Conservation (phyloP, 2,797 vertebrate genomes). For the Cottoperca gobio region DNA sequence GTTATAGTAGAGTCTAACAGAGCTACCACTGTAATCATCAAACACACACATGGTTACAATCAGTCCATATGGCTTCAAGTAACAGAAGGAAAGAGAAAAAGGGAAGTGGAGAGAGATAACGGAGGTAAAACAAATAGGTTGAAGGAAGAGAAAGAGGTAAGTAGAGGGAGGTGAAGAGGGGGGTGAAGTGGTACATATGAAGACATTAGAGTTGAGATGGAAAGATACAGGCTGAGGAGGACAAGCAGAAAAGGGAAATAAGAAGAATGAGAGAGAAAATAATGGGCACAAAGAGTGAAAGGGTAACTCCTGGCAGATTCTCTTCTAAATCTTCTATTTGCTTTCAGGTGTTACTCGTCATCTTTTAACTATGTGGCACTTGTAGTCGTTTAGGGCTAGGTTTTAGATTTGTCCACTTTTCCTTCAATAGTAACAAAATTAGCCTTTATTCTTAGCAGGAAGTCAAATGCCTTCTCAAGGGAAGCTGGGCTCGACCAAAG, state of each 20-base stretch:
- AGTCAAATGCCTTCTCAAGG: neutral
- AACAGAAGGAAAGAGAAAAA: constrained; percentile 40
- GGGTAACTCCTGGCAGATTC: constrained; percentile 3
- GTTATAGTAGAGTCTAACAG: constrained; percentile 57
- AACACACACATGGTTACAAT: constrained; percentile 78
- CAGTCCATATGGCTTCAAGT: constrained; percentile 71
- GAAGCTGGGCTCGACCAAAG: neutral
- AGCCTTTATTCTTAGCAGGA: no score
- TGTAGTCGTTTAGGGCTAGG: neutral
- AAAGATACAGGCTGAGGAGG: neutral
- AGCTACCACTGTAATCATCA: constrained; percentile 74
- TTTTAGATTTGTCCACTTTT: neutral
- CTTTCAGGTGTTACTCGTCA: constrained; percentile 11
- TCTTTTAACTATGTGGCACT: neutral
- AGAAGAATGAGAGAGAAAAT: neutral
- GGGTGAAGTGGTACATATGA: constrained; percentile 22
- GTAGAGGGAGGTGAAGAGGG: neutral
- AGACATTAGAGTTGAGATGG: constrained; percentile 21
- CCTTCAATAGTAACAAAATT: neutral
- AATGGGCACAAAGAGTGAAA: neutral
- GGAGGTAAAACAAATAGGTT: constrained; percentile 37
- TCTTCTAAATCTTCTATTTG: constrained; percentile 6
- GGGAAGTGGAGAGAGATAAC: constrained; percentile 41
- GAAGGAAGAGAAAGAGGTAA: constrained; percentile 27
- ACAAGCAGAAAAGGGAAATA: neutral